Percentiles rank a stretch among this genome's conserved stretches.
Evolutionary conservation across 2,113 vertebrate species (phyloP).

Genomic region (Telmatochromis sp.): DNA sequence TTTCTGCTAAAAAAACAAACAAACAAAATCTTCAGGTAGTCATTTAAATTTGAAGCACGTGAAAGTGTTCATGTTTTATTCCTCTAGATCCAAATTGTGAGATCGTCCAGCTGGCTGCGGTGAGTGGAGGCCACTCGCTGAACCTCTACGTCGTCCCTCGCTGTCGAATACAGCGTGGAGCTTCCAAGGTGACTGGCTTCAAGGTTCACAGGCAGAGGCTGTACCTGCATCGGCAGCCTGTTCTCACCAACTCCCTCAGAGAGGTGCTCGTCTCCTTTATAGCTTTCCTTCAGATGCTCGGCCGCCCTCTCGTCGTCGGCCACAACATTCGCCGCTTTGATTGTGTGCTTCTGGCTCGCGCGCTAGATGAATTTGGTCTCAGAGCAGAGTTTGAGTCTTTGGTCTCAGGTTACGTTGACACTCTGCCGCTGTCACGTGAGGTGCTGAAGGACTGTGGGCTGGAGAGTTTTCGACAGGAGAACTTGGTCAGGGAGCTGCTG

Average conservation of each 20-base stretch:
- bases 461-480: constrained; percentile 59
- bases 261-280: constrained; percentile 66
- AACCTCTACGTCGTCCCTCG: constrained; percentile 64
- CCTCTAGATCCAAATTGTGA: constrained; percentile 50
- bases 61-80: not conserved
- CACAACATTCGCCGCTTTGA: constrained; percentile 70
- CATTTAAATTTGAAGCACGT: not conserved
- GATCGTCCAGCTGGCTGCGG: constrained; percentile 70
- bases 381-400: constrained; percentile 33
- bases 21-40: not conserved
- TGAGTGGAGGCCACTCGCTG: constrained; percentile 55
- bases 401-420: constrained; percentile 60
- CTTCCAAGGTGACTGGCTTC: constrained; percentile 61
- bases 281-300: constrained; percentile 57
- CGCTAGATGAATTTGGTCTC: constrained; percentile 48
- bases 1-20: not conserved
- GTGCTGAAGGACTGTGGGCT: constrained; percentile 38
- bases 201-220: constrained; percentile 44
- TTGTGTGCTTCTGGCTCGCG: constrained; percentile 44
- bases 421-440: constrained; percentile 54
- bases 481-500: constrained; percentile 57
- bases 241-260: constrained; percentile 55
- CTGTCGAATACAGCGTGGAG: constrained; percentile 41
- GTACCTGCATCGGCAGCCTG: constrained; percentile 34
- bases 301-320: constrained; percentile 45